A percentile compares a stretch with the other conserved stretches of the same genome.
Conservation (phyloP, 2,888 invertebrate species). For the Polydrusus pterygomalis region DNA sequence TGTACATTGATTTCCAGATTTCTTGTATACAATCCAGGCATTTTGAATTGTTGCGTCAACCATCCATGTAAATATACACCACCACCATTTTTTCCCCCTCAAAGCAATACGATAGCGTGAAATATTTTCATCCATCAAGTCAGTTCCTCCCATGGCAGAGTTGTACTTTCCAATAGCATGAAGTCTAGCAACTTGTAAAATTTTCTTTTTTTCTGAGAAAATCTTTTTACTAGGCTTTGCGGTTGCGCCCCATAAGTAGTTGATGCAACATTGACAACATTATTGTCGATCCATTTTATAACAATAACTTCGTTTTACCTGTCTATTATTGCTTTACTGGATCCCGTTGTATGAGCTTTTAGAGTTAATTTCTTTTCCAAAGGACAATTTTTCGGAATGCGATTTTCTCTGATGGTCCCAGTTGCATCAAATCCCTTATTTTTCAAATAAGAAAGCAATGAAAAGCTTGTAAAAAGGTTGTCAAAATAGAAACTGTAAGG, state of each 20-base stretch:
- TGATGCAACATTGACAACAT: slow-evolving; percentile 41
- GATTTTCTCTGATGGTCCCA: slow-evolving; percentile 59
- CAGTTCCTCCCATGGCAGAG: slow-evolving; percentile 37
- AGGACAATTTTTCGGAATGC: slow-evolving; percentile 48
- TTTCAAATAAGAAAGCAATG: too few species aligned
- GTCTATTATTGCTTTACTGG: slow-evolving; percentile 20
- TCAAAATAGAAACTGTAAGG: slow-evolving; percentile 24
- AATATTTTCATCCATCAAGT: slow-evolving; percentile 39
- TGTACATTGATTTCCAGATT: slow-evolving; percentile 33
- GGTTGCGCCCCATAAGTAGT: slow-evolving; percentile 34
- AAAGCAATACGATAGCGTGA: slow-evolving; percentile 21
- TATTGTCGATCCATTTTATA: slow-evolving; percentile 37
- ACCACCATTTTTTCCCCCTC: too few species aligned
- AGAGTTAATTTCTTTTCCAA: slow-evolving; percentile 23
- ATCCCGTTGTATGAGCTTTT: neutral
- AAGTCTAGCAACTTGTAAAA: slow-evolving; percentile 11
- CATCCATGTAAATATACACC: slow-evolving; percentile 41
- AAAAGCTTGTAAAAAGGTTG: slow-evolving; percentile 31
- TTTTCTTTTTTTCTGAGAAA: slow-evolving; percentile 28
- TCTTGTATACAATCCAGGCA: slow-evolving; percentile 33
- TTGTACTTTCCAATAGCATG: slow-evolving; percentile 34
- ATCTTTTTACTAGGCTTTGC: slow-evolving; percentile 17
- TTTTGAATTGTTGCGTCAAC: slow-evolving; percentile 43
- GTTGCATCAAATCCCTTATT: slow-evolving; percentile 56
- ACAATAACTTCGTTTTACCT: slow-evolving; percentile 22